Evolutionary conservation across 1,140 invertebrate genomes (phyloP).

Genomic region (Ptiloglossa arizonensis): DNA sequence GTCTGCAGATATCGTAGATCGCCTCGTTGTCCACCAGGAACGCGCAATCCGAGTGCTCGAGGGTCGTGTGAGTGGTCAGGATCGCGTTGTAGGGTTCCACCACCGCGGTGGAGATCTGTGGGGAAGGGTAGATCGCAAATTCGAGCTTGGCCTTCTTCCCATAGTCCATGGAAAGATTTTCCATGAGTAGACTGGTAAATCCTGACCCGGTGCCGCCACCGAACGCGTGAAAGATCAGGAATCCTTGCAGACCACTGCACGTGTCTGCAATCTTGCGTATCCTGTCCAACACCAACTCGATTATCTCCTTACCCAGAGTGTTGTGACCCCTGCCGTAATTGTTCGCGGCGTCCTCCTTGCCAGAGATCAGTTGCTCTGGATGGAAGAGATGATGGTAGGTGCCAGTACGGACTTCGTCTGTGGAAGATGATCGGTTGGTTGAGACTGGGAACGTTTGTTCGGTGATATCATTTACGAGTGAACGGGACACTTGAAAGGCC

Average conservation of each 20-base stretch:
- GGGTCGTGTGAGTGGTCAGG: conserved; percentile 89
- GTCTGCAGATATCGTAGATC: conserved; percentile 88
- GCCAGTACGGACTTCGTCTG: conserved; percentile 86
- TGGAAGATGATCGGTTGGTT: background rate
- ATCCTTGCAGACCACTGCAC: conserved; percentile 85
- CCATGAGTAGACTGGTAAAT: conserved; percentile 90
- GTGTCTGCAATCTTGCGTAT: conserved; percentile 82
- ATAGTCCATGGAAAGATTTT: conserved; percentile 88
- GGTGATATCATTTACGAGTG: too few relatives aligned
- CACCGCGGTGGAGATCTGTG: conserved; percentile 89
- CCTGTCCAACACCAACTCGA: conserved; percentile 78
- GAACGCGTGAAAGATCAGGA: conserved; percentile 86
- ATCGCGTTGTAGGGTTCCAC: conserved; percentile 94
- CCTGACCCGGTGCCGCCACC: conserved; percentile 87
- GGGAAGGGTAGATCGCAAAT: conserved; percentile 86
- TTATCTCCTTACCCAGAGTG: conserved; percentile 85
- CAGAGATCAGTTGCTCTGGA: conserved; percentile 86
- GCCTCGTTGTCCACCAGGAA: conserved; percentile 94
- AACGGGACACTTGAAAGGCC: too few relatives aligned
- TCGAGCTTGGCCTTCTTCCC: conserved; percentile 85
- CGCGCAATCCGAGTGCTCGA: conserved; percentile 90
- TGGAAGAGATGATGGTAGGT: conserved; percentile 86
- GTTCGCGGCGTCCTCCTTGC: conserved; percentile 85
- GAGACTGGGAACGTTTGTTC: background rate
- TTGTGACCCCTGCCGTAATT: conserved; percentile 84